These are phyloP conservation scores for Hippolais icterina DNA, from an alignment of 2,113 vertebrate genomes.

Conservation along the genomic window DNA sequence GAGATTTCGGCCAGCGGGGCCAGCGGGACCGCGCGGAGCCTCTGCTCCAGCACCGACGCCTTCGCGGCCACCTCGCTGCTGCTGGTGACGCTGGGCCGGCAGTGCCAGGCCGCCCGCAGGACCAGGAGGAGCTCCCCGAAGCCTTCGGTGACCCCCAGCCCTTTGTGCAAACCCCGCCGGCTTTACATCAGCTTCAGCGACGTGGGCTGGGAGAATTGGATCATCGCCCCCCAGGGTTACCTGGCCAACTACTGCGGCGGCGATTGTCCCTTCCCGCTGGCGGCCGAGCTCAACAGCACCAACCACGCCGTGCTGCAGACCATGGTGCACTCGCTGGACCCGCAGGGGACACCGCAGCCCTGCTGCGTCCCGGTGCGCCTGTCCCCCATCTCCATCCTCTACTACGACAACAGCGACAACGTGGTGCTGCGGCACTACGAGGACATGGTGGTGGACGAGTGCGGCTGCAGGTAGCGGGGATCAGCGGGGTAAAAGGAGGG, in stretches of 20 bases:
- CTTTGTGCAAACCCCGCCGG: conserved; percentile 83
- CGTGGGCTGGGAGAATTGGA: conserved; percentile 95
- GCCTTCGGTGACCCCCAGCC: conserved; percentile 34
- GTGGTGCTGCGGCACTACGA: conserved; percentile 93
- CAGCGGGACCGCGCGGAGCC: accelerated
- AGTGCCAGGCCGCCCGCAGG: conserved; percentile 59
- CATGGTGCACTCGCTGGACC: conserved; percentile 86
- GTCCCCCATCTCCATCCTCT: conserved; percentile 93
- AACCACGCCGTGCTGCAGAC: conserved; percentile 95
- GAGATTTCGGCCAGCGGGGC: conserved; percentile 40
- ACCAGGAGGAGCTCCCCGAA: conserved; percentile 31
- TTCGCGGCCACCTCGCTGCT: conserved; percentile 76
- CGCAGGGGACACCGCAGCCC: conserved; percentile 79
- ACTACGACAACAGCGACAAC: conserved; percentile 94
- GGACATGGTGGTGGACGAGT: conserved; percentile 97
- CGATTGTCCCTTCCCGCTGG: conserved; percentile 86
- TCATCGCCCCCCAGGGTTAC: conserved; percentile 93
- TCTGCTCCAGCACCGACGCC: background rate
- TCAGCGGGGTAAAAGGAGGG: too few species aligned
- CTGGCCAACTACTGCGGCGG: conserved; percentile 94
- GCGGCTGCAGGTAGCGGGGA: conserved; percentile 84
- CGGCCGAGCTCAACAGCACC: conserved; percentile 85
- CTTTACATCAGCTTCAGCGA: conserved; percentile 93
- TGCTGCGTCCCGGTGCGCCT: conserved; percentile 91
- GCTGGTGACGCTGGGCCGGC: conserved; percentile 81